Percentiles rank a stretch among this genome's conserved stretches.
Evolutionary conservation across 2,888 invertebrate species (phyloP).

Genomic region (Lithosia quadra): DNA sequence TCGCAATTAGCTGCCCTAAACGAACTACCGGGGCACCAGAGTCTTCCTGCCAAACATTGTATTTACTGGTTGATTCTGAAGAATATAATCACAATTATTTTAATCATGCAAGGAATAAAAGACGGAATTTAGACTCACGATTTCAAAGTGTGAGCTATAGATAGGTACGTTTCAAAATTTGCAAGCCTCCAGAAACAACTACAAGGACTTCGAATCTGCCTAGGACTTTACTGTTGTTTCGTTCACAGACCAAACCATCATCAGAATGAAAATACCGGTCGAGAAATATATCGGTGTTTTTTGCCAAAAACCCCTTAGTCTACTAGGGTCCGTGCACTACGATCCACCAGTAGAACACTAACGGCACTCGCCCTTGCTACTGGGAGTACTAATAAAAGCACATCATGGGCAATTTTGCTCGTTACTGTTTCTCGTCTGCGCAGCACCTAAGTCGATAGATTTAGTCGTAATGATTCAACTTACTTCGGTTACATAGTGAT

Average conservation of each 20-base stretch:
- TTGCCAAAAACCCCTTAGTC: too few relatives aligned
- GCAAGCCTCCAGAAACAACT: neutral
- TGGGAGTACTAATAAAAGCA: too few relatives aligned
- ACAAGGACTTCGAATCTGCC: neutral
- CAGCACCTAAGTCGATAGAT: neutral
- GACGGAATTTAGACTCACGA: too few relatives aligned
- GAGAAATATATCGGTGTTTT: too few relatives aligned
- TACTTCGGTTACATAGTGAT: conserved; percentile 64
- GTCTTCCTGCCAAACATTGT: conserved; percentile 57
- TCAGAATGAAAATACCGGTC: too few relatives aligned
- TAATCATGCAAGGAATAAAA: neutral
- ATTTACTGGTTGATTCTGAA: neutral
- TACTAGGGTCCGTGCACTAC: too few relatives aligned
- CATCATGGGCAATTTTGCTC: too few relatives aligned
- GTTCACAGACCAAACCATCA: too few relatives aligned
- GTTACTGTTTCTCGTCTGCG: too few relatives aligned
- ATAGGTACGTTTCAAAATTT: too few relatives aligned
- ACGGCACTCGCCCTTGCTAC: too few relatives aligned
- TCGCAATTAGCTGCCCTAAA: conserved; percentile 62
- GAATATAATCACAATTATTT: neutral
- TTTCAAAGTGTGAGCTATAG: too few relatives aligned
- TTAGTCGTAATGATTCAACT: conserved; percentile 27
- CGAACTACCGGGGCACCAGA: conserved; percentile 68
- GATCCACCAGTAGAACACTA: neutral
- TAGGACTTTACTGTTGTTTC: neutral